A percentile compares a stretch with the other conserved stretches of the same genome.
These are phyloP conservation scores for Ictalurus punctatus DNA, from an alignment of 2,113 vertebrate genomes.

Conservation along the genomic window DNA sequence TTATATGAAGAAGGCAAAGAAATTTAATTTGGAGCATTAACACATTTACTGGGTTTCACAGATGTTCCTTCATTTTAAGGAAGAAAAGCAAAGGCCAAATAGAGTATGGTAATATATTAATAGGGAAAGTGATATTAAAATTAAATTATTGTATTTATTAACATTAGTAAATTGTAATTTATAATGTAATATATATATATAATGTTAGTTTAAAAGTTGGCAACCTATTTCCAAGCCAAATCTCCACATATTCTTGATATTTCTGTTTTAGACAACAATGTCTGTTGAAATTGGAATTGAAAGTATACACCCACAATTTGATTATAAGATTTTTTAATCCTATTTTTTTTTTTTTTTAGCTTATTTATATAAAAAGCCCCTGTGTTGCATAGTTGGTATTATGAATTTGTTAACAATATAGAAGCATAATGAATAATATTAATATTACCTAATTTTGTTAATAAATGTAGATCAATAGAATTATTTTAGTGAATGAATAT, in stretches of 20 bases:
- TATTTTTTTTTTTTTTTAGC: not conserved
- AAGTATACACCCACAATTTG: not conserved
- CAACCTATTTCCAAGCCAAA: not conserved
- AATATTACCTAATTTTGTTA: not conserved
- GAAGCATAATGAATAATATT: not conserved
- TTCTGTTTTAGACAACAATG: not conserved
- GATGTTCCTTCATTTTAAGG: not conserved
- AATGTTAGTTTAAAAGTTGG: not conserved
- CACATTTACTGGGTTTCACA: not conserved
- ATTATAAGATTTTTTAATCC: not conserved
- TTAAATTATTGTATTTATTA: not conserved
- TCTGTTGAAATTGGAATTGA: not conserved
- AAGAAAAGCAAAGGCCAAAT: not conserved
- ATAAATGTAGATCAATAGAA: not conserved
- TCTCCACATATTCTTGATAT: not conserved
- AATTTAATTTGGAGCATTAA: not conserved
- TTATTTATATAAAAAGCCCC: not conserved
- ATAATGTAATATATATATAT: too few relatives aligned
- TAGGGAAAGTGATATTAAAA: not conserved
- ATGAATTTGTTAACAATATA: not conserved
- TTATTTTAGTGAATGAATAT: not conserved
- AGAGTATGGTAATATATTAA: not conserved
- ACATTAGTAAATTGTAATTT: too few relatives aligned
- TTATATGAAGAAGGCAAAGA: not conserved
- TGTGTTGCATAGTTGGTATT: not conserved